These are phyloP conservation scores for Bombyx mandarina DNA, from an alignment of 1,140 invertebrate species.

Conservation along the genomic window DNA sequence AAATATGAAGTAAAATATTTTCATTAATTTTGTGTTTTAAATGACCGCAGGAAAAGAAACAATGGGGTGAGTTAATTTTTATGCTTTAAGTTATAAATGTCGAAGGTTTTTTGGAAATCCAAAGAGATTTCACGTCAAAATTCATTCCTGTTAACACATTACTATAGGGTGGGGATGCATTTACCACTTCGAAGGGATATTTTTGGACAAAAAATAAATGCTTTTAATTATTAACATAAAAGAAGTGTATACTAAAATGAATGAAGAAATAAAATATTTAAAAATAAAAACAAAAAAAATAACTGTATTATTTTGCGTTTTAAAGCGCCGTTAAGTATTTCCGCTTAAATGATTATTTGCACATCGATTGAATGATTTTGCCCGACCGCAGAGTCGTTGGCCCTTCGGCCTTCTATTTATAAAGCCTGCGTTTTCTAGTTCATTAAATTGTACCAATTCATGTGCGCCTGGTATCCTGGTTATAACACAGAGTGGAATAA, in stretches of 20 bases:
- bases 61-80: conserved; percentile 70
- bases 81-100: conserved; percentile 1
- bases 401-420: conserved; percentile 44
- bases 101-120: too few relatives aligned
- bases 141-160: conserved; percentile 16
- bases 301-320: too few relatives aligned
- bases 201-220: conserved; percentile 24
- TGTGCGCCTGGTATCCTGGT: too few relatives aligned
- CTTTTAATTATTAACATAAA: too few relatives aligned
- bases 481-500: conserved; percentile 10
- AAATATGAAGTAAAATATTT: conserved; percentile 66
- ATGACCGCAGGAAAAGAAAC: conserved; percentile 77
- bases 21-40: conserved; percentile 64
- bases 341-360: conserved; percentile 36
- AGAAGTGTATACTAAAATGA: too few relatives aligned
- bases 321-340: conserved; percentile 12
- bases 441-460: too few relatives aligned
- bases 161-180: conserved; percentile 65
- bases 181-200: conserved; percentile 63
- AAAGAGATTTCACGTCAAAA: too few relatives aligned
- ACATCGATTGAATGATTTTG: conserved; percentile 52
- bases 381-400: conserved; percentile 41
- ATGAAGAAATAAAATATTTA: too few relatives aligned
- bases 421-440: conserved; percentile 23
- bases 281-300: too few relatives aligned